Conservation (phyloP, 2,113 vertebrate species). For the Hypocryptadius cinnamomeus region DNA sequence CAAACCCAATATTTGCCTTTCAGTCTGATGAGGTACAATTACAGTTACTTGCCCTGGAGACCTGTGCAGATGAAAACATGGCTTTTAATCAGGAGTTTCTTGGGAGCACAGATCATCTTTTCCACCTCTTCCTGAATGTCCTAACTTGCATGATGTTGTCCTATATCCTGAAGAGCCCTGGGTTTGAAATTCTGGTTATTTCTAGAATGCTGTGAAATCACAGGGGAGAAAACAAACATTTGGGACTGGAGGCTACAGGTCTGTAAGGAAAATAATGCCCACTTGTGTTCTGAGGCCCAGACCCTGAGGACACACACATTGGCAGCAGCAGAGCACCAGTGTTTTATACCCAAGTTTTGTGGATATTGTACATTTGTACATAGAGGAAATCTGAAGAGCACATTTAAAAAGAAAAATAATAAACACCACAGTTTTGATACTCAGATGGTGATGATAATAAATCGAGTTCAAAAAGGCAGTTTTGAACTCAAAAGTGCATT, state of each 20-base stretch:
- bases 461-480: neutral
- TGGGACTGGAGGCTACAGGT: neutral
- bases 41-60: neutral
- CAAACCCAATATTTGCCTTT: neutral
- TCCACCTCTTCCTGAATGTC: neutral
- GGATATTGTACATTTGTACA: neutral
- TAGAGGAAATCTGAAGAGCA: neutral
- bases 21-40: neutral
- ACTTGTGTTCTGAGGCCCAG: neutral
- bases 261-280: neutral
- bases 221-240: neutral
- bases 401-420: neutral
- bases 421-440: neutral
- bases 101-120: neutral
- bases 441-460: neutral
- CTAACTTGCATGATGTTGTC: neutral
- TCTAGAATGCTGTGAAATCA: neutral
- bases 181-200: neutral
- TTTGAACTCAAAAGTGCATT: neutral
- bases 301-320: rapidly evolving
- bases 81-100: neutral
- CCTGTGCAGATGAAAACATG: neutral
- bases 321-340: neutral
- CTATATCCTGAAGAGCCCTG: neutral
- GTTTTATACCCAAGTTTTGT: neutral